These are phyloP conservation scores for Diarsia mendica DNA, from an alignment of 2,888 invertebrate species.

Conservation along the genomic window DNA sequence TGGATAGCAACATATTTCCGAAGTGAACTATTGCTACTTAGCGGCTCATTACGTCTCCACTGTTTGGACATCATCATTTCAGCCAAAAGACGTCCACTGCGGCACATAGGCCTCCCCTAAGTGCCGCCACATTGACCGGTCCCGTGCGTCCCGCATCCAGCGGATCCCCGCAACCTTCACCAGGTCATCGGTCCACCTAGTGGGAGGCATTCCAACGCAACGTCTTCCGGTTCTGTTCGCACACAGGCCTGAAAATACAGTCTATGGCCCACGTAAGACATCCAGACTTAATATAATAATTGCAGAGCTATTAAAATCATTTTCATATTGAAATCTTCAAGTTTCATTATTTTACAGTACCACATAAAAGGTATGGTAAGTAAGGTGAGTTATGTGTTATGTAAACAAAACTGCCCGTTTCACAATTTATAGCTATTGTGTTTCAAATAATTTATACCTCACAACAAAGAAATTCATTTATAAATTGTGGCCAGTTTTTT, in stretches of 20 bases:
- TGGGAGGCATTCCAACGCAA: too few species aligned
- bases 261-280: neutral
- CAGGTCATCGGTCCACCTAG: too few species aligned
- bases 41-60: neutral
- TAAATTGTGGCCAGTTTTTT: neutral
- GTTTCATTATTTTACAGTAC: too few species aligned
- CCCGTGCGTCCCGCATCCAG: too few species aligned
- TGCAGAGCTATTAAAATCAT: too few species aligned
- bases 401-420: neutral
- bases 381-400: neutral
- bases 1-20: too few species aligned
- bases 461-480: conserved; percentile 19
- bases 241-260: neutral
- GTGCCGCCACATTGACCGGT: too few species aligned
- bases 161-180: too few species aligned
- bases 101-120: too few species aligned
- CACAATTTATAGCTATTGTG: neutral
- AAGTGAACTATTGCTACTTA: neutral
- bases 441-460: neutral
- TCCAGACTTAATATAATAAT: neutral
- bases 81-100: too few species aligned
- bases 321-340: neutral
- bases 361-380: neutral
- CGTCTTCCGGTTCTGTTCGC: too few species aligned
- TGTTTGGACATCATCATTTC: neutral